Base-by-base conservation (phyloP, 1,140 invertebrate genomes). In the Magallana ariakensis region DNA sequence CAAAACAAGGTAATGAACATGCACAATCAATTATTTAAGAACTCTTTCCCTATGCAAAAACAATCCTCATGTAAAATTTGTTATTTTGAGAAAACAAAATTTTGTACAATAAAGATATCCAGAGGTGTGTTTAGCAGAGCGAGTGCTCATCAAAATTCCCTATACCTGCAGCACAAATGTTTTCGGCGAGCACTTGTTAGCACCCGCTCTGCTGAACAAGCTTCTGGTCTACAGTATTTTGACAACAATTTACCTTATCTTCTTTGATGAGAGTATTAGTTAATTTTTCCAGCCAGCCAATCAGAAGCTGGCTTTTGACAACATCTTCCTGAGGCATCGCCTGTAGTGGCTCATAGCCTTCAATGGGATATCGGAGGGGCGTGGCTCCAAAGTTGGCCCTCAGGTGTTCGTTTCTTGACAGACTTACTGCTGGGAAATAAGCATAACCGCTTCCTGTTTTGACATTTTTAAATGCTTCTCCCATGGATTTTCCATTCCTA, bases 321-420 rank as follows among this genome's bases (percentile, higher is more conserved):
- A 96, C 89, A 88, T 96, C 94, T 1, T 93, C 88, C 5, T 90
- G 89, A 0, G 96, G 97, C 1, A 96, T 92, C 0, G 95, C 94
- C 94, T 97, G 97, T 0, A 97, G 92, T 0, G 97, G 96, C 19
- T 95, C 93, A 92, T 96, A 98, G 5, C 96, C 96, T 22, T 95
- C 93, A 5, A 97, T 93, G 0, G 97, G 97, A 93, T 94, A 94
- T 89, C 90, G 90, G 10, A 97, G 95, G 0, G 97, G 97, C 7
- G 96, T 96, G 19, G 95, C 95, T 80, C 97, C 97, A 93, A 98
- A 98, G 93, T 98, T 98, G 0, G 96, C 97, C 80, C 96, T 96
- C 5, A 98, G 91, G 92, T 96, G 96, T 94, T 98, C 97, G 54
- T 96, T 96, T 90, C 96, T 96, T 0, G 97, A 96, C 11, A 98